Evolutionary conservation across 2,113 vertebrate species (phyloP).

Genomic region (Chloropsis hardwickii): DNA sequence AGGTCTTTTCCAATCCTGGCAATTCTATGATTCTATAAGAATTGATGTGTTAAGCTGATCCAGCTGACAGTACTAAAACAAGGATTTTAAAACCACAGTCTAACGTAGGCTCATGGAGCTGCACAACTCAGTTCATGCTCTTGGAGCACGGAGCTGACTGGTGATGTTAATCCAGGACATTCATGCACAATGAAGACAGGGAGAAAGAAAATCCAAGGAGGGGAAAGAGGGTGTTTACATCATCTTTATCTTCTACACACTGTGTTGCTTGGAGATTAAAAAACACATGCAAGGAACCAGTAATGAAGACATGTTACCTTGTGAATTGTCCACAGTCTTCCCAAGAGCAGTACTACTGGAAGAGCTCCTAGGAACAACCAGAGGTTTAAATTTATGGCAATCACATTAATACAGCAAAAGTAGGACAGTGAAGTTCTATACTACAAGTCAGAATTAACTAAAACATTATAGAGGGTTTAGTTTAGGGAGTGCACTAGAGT

Average conservation of each 20-base stretch:
- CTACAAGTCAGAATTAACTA: background rate
- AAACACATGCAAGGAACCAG: background rate
- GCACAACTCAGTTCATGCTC: background rate
- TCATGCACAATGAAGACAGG: background rate
- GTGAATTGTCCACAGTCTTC: slow-evolving; percentile 53
- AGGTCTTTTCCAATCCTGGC: background rate
- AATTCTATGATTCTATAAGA: background rate
- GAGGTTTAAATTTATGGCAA: background rate
- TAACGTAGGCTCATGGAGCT: background rate
- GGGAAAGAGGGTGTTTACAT: background rate
- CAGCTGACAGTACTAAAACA: background rate
- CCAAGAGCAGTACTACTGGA: slow-evolving; percentile 58
- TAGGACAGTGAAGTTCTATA: background rate
- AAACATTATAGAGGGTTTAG: background rate
- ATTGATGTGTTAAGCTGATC: background rate
- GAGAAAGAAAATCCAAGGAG: background rate
- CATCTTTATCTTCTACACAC: background rate
- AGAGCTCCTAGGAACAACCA: slow-evolving; percentile 69
- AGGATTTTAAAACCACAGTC: background rate
- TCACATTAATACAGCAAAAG: background rate
- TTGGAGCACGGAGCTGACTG: background rate
- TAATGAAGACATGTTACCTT: slow-evolving; percentile 67
- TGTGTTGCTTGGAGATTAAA: background rate
- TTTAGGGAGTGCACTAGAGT: background rate
- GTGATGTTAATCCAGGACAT: background rate